phyloP scores from a whole-genome alignment of 2,888 invertebrate genomes.

The Parelbella ahira region DNA sequence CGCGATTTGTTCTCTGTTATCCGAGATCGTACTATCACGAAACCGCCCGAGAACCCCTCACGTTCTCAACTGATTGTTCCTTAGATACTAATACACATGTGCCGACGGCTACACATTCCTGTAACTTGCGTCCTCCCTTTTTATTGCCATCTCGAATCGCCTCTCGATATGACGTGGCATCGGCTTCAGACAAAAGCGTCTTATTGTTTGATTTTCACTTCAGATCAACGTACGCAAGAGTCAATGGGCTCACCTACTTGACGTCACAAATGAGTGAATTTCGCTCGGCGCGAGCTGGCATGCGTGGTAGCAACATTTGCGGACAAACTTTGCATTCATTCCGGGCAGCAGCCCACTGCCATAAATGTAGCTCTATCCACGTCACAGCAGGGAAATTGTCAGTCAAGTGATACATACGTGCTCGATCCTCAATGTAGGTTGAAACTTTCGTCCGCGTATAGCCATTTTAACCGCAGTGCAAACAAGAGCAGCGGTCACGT shows the following conservation, averaged over 20 bases:
- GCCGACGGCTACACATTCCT: conserved; percentile 32
- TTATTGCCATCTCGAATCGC: conserved; percentile 29
- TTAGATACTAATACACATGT: conserved; percentile 40
- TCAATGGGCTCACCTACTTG: conserved; percentile 31
- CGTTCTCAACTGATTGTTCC: conserved; percentile 43
- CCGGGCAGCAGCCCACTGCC: conserved; percentile 63
- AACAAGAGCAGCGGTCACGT: conserved; percentile 68
- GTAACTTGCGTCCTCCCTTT: conserved; percentile 16
- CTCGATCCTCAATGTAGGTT: conserved; percentile 61
- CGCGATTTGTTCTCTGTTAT: conserved; percentile 45
- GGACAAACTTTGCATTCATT: conserved; percentile 66
- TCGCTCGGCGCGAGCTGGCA: conserved; percentile 54
- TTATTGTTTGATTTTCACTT: conserved; percentile 29
- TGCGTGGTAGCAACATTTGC: conserved; percentile 54
- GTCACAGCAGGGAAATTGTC: conserved; percentile 66
- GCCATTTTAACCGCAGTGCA: conserved; percentile 64
- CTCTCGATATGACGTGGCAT: conserved; percentile 28
- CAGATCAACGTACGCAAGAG: conserved; percentile 38
- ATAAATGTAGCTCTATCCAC: conserved; percentile 50
- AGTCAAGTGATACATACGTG: conserved; percentile 60
- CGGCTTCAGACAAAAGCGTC: conserved; percentile 23
- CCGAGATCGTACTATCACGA: conserved; percentile 48
- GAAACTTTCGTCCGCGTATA: conserved; percentile 67
- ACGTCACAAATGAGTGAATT: conserved; percentile 58
- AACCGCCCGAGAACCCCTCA: conserved; percentile 43